Evolutionary conservation across 1,140 invertebrate genomes (phyloP), one percentile per base, ranked within the genome.

Genomic region (Hestina assimilis): DNA sequence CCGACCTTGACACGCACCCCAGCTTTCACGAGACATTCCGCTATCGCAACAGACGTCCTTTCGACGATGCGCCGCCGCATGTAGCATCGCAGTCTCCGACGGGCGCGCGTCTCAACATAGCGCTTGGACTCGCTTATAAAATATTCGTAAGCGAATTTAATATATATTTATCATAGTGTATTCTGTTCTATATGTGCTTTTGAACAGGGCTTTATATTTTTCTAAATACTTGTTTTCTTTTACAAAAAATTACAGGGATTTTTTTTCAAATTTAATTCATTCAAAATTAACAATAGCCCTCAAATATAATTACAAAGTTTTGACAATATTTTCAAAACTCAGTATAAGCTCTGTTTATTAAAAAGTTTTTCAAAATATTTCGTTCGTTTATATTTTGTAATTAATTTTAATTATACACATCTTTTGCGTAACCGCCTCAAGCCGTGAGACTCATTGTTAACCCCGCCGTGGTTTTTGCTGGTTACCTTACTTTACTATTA

Each of bases 1-100:
- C 52, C 52, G 52, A 43, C 52, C 52, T 54, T 54, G 52, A 54
- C 52, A 54, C 40, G 51, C 29, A 54, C 21, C 40, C 41, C 21
- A 11, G 52, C 52, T 54, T 54, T 54, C 52, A 45, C 52, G 29
- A n/a, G 12, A 19, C 40, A 41, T 54, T 41, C 40, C 41, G 42
- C 8, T 38, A 38, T 38, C 15, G 33, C 33, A 38, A 35, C 31
- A 15, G n/a, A 14, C 12, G 15, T 38, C 33, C 33, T 38, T 38
- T 33, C 45, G 43, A 21, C 43, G 29, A 12, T 35, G 33, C 33
- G 33, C 31, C 17, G 11, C 17, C 45, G 45, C 29, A 17, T 6
- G 24, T 43, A 48, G 6, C 45, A 48, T 48, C 45, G 41, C 41
- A 48, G 45, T 48, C 45, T 48, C 12, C 29, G 29, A 6, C 26